These are phyloP conservation scores for Cephus runcator DNA, from an alignment of 2,888 invertebrate species.

Conservation along the genomic window DNA sequence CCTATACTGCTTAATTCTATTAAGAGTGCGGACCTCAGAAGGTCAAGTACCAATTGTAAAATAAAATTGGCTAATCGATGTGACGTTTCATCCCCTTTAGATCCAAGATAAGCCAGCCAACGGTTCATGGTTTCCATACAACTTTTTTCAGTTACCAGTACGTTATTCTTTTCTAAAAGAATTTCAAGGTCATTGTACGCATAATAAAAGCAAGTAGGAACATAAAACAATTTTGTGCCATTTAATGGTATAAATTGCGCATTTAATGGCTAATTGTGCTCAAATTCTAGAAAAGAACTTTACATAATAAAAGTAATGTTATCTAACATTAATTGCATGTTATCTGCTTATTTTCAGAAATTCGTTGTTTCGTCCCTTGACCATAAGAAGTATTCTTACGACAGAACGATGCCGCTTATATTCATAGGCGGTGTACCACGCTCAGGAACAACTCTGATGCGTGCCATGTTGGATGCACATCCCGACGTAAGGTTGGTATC, in stretches of 20 bases:
- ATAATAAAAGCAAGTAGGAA: neutral
- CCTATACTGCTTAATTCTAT: neutral
- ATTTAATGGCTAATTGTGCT: neutral
- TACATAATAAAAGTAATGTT: no score
- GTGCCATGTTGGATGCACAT: conserved; percentile 98
- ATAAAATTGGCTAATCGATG: neutral
- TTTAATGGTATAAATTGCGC: neutral
- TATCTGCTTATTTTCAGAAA: conserved; percentile 66
- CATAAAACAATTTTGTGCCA: neutral
- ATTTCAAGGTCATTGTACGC: neutral
- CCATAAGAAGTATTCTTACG: conserved; percentile 78
- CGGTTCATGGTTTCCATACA: neutral
- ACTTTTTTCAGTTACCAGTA: neutral
- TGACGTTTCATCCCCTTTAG: neutral
- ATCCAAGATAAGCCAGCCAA: neutral
- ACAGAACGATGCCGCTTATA: conserved; percentile 91
- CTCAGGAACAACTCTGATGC: conserved; percentile 96
- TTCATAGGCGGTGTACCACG: conserved; percentile 98
- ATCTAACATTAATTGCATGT: neutral
- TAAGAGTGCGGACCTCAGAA: neutral
- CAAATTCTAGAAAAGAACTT: no score
- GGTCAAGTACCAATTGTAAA: neutral
- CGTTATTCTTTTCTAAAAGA: neutral
- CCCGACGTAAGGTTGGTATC: conserved; percentile 84
- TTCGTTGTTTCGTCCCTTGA: conserved; percentile 72